These are phyloP conservation scores for Drosophila stalkeri DNA, from an alignment of 2,888 invertebrate species.

Conservation along the genomic window DNA sequence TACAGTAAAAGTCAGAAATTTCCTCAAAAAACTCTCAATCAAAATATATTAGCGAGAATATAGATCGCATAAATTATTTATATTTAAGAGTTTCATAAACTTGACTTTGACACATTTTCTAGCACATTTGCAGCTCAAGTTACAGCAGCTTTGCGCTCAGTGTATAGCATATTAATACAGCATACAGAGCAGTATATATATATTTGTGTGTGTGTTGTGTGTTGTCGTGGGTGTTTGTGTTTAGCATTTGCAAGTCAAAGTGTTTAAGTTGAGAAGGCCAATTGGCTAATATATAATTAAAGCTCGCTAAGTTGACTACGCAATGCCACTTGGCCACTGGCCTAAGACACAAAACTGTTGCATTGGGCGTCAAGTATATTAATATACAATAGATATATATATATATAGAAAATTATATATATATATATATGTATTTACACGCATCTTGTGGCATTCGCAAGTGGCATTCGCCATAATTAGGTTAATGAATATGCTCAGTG, in stretches of 20 bases:
- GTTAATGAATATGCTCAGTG: conserved; percentile 55
- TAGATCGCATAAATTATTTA: not conserved
- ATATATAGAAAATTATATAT: not conserved
- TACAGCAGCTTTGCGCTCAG: not conserved
- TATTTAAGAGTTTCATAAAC: not conserved
- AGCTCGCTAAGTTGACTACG: conserved; percentile 42
- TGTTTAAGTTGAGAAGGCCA: conserved; percentile 58
- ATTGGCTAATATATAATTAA: conserved; percentile 72
- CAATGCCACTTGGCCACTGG: conserved; percentile 8
- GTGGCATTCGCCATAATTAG: conserved; percentile 47
- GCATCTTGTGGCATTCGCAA: conserved; percentile 33
- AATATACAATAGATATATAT: conserved; percentile 25
- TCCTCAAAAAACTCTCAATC: not conserved
- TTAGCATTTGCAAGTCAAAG: conserved; percentile 56
- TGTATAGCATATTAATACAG: conserved; percentile 5
- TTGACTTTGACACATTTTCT: not conserved
- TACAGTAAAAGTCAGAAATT: too few relatives aligned
- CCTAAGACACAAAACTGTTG: conserved; percentile 28
- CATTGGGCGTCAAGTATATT: conserved; percentile 34
- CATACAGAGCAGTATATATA: not conserved
- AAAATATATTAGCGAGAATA: not conserved
- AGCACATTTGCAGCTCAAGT: not conserved
- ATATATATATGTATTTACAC: not conserved
- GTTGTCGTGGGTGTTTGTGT: conserved; percentile 20
- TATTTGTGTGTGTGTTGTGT: conserved; percentile 15